These are phyloP conservation scores for Myotis davidii DNA, from an alignment of 2,113 vertebrate species.

Conservation along the genomic window DNA sequence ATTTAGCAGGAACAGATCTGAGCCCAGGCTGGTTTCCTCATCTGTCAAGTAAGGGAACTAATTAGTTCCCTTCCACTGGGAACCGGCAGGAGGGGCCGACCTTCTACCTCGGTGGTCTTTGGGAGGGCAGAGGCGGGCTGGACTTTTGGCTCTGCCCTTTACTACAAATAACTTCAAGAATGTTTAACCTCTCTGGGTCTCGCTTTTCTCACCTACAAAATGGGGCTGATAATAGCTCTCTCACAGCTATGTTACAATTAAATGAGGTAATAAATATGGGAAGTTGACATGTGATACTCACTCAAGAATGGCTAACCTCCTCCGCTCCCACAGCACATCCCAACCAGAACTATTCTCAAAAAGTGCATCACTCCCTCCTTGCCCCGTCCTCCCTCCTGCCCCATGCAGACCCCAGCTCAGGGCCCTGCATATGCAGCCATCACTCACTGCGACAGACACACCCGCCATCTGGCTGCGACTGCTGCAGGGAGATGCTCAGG, in stretches of 20 bases:
- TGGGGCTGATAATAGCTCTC: not conserved
- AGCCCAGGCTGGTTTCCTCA: constrained; percentile 57
- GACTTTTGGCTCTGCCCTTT: not conserved
- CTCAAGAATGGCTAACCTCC: constrained; percentile 38
- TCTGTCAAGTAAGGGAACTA: constrained; percentile 36
- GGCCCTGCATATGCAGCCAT: not conserved
- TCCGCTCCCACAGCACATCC: not conserved
- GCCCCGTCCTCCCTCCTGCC: not conserved
- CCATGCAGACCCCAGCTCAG: not conserved
- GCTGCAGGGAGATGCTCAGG: not conserved
- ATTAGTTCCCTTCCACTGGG: not conserved
- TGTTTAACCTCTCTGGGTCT: not conserved
- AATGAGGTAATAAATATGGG: not conserved
- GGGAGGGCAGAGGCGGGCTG: not conserved
- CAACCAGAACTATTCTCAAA: not conserved
- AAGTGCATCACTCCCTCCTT: not conserved
- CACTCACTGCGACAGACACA: constrained; percentile 18
- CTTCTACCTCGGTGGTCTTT: not conserved
- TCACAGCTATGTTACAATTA: not conserved
- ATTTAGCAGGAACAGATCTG: not conserved
- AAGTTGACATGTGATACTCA: not conserved
- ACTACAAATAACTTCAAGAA: not conserved
- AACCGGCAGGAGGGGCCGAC: not conserved
- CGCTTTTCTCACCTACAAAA: not conserved
- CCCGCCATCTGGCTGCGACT: constrained; percentile 48